Evolutionary conservation across 2,888 invertebrate species (phyloP).

Genomic region (Tetanocera ferruginea): DNA sequence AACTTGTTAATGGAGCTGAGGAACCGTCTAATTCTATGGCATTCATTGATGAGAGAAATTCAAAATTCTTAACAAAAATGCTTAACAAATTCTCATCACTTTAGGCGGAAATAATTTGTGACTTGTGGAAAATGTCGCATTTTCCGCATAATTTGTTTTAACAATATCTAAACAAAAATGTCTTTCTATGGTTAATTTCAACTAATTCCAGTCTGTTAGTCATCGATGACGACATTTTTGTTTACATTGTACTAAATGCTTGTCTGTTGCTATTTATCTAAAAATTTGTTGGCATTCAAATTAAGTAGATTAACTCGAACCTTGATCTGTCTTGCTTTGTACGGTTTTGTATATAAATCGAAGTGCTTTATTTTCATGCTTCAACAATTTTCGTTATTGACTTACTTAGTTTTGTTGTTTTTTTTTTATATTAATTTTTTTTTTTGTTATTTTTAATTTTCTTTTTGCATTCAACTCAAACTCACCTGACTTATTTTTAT

Average conservation of each 20-base stretch:
- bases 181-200: not conserved
- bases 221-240: not conserved
- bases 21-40: too few species aligned
- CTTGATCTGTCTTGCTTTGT: slow-evolving; percentile 14
- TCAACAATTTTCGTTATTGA: not conserved
- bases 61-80: too few species aligned
- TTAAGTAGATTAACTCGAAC: not conserved
- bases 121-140: slow-evolving; percentile 11
- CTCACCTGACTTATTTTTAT: slow-evolving; percentile 61
- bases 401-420: not conserved
- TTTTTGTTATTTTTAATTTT: not conserved
- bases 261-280: not conserved
- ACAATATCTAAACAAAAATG: not conserved
- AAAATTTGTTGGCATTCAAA: not conserved
- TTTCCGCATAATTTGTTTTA: not conserved
- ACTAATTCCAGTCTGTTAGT: not conserved
- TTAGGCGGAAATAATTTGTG: slow-evolving; percentile 62
- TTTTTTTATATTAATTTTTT: not conserved
- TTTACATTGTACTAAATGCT: not conserved
- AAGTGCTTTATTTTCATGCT: slow-evolving; percentile 11
- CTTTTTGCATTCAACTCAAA: slow-evolving; percentile 19
- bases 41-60: not conserved
- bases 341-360: not conserved
- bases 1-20: too few species aligned
- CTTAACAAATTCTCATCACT: slow-evolving; percentile 56